Evolutionary conservation across 2,888 invertebrate species (phyloP).

Genomic region (Nectonema munidae): DNA sequence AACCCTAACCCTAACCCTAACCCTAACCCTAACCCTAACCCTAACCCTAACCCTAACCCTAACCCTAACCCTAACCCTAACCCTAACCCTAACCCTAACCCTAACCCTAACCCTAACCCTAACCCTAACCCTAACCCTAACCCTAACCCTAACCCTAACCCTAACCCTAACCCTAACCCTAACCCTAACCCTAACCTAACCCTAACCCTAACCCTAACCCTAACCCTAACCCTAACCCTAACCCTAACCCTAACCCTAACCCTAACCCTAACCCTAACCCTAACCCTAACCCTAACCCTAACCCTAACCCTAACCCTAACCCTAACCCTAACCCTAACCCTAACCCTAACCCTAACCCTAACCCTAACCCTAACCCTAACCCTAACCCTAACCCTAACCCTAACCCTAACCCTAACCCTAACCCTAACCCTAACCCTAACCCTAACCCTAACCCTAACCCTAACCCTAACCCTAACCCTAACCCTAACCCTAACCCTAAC

Average conservation of each 20-base stretch:
- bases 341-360: background rate
- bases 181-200: background rate
- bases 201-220: slow-evolving; percentile 1
- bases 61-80: too few relatives aligned
- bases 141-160: background rate
- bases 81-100: background rate
- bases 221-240: background rate
- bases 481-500: background rate
- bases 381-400: background rate
- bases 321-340: background rate
- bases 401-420: background rate
- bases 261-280: background rate
- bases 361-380: too few relatives aligned
- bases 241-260: background rate
- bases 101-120: slow-evolving; percentile 6
- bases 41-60: too few relatives aligned
- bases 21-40: too few relatives aligned
- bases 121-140: background rate
- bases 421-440: background rate
- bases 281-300: too few relatives aligned
- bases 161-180: background rate
- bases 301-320: background rate
- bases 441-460: background rate
- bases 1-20: too few relatives aligned
- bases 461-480: background rate